A percentile compares a stretch with the other conserved stretches of the same genome.
Evolutionary conservation across 2,888 invertebrate genomes (phyloP).

Genomic region (Harpalus rubripes): DNA sequence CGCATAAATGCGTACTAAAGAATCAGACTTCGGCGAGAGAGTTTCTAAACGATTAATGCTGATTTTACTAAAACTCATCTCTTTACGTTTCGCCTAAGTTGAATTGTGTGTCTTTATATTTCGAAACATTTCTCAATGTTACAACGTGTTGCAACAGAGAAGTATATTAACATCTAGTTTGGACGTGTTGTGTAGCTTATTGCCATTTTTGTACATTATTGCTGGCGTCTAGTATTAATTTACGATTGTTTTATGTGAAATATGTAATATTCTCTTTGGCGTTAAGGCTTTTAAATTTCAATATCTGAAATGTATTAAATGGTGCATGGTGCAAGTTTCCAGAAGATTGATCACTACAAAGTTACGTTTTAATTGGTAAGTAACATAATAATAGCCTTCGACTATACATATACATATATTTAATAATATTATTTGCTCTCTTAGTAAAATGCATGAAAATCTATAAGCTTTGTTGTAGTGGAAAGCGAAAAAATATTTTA

Average conservation of each 20-base stretch:
- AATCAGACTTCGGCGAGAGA: too few species aligned
- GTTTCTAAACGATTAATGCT: too few species aligned
- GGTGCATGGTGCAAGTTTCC: slow-evolving; percentile 8
- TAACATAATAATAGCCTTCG: background rate
- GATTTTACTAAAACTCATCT: too few species aligned
- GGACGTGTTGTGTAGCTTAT: background rate
- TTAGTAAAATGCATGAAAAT: background rate
- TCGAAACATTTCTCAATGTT: background rate
- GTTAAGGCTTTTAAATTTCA: slow-evolving; percentile 15
- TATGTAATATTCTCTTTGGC: background rate
- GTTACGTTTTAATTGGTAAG: slow-evolving; percentile 18
- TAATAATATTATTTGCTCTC: background rate
- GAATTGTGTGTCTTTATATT: too few species aligned
- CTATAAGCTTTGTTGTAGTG: background rate
- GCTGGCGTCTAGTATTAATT: background rate
- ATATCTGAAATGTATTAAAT: background rate
- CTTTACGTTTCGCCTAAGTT: too few species aligned
- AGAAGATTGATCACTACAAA: background rate
- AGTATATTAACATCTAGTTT: background rate
- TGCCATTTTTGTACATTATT: background rate
- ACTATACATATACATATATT: background rate
- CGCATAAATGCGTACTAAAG: too few species aligned
- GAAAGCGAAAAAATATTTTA: background rate
- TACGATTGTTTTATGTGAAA: background rate
- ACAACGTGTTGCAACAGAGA: background rate